Evolutionary conservation across 2,797 vertebrate genomes (phyloP).

Genomic region (Corythornis leucogaster): DNA sequence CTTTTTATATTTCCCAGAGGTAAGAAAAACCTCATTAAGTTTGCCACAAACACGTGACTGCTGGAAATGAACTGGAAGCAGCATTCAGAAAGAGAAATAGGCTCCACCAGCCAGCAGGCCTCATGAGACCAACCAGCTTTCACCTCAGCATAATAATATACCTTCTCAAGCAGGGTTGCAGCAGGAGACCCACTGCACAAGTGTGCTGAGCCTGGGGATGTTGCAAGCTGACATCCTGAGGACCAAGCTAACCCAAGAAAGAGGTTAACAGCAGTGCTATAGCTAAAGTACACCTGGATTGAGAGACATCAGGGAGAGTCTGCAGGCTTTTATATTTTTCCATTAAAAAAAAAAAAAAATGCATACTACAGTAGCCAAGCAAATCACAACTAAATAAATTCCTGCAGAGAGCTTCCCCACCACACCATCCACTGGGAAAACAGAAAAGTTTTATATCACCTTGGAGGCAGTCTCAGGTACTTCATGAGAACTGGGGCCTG

Average conservation of each 20-base stretch:
- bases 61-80: not conserved
- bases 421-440: not conserved
- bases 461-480: not conserved
- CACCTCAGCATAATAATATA: not conserved
- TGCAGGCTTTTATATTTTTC: not conserved
- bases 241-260: not conserved
- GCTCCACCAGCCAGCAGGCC: not conserved
- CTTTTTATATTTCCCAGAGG: not conserved
- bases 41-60: not conserved
- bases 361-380: not conserved
- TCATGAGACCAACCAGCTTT: not conserved
- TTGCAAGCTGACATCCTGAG: not conserved
- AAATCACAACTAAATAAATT: not conserved
- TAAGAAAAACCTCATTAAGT: not conserved
- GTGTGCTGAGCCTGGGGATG: not conserved
- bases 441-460: not conserved
- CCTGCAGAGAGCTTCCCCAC: not conserved
- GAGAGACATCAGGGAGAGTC: not conserved
- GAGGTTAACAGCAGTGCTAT: not conserved
- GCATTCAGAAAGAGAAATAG: conserved; percentile 20
- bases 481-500: not conserved
- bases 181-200: not conserved
- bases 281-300: not conserved
- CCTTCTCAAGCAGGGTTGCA: not conserved
- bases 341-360: not conserved